Base-by-base conservation (phyloP, 2,113 vertebrate genomes). In the Cavia aperea region DNA sequence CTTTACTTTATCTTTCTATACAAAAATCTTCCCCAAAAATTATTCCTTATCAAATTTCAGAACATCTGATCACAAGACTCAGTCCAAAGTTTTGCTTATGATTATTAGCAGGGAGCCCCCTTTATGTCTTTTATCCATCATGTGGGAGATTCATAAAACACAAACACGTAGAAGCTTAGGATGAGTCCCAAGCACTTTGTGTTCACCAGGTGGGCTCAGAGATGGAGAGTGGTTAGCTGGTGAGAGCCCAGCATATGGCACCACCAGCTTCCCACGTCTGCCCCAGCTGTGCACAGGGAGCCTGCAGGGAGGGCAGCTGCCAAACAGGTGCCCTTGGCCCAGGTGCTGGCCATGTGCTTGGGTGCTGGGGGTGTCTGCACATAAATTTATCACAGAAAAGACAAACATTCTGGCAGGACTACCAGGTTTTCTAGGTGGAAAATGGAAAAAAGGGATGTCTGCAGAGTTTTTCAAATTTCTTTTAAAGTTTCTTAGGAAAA, bases 211-310 rank as follows among this genome's bases (percentile, higher is more conserved):
- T 6, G 29, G 29, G 91, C 95, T 95, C 95, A 88, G 91, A 96
- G 88, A 78, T 96, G 36, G 58, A 24, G 93, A 86, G 78, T 12
- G 95, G 81, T 96, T 93, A 49, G 86, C 79, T 89, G 94, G 91
- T 82, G 94, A 96, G 95, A 66, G 73, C 89, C 65, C 51, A 49
- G 96, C 96, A 94, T 92, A 94, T 86, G 88, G 93, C 83, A n/a
- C 94, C 86, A 72, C 63, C 91, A 13, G 66, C 33, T 86, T 94
- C 94, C 93, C 65, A 89, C 62, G 91, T 79, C 21, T 58, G 84
- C 75, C 60, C 92, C 94, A 88, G 95, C 63, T 86, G 84, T 85
- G 93, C 94, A 88, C 94, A n/a, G 6, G 15, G 93, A 93, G 94
- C 91, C 88, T 89, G 77, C 31, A 92, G 78, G 77, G 39, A 89